Percentiles rank a stretch among this genome's conserved stretches.
These are phyloP conservation scores for Catocala nupta DNA, from an alignment of 2,888 invertebrate genomes.

Conservation along the genomic window DNA sequence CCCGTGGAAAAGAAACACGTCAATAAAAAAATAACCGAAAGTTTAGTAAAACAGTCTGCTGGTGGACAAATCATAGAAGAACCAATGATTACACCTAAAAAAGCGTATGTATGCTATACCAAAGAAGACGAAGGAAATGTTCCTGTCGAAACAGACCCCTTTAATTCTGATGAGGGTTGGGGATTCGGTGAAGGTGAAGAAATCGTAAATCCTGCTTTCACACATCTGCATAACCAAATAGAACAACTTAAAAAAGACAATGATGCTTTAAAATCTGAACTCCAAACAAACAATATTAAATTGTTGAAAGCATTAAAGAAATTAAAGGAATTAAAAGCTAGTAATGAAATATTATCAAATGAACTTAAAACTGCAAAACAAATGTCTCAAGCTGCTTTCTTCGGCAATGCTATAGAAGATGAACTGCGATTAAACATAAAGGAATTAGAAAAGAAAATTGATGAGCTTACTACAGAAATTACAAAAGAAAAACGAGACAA, in stretches of 20 bases:
- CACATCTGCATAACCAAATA: conserved; percentile 88
- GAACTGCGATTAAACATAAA: conserved; percentile 91
- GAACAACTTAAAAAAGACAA: conserved; percentile 87
- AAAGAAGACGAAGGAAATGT: conserved; percentile 58
- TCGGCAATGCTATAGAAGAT: conserved; percentile 93
- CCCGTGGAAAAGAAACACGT: conserved; percentile 50
- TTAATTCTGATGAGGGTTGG: conserved; percentile 82
- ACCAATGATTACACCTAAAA: conserved; percentile 82
- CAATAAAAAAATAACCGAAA: conserved; percentile 59
- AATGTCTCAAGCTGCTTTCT: conserved; percentile 86
- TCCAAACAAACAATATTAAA: conserved; percentile 90
- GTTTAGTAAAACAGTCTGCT: conserved; percentile 53
- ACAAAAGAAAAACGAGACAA: conserved; percentile 90
- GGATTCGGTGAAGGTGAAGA: conserved; percentile 75
- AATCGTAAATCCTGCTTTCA: conserved; percentile 75
- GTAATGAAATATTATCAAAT: conserved; percentile 88
- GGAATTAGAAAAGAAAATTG: conserved; percentile 89
- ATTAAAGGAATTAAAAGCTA: conserved; percentile 93
- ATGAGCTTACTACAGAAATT: conserved; percentile 86
- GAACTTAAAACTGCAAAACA: conserved; percentile 86
- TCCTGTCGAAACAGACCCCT: conserved; percentile 67
- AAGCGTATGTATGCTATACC: conserved; percentile 84
- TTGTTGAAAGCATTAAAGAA: conserved; percentile 93
- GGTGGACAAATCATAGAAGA: conserved; percentile 59
- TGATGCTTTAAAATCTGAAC: conserved; percentile 87